Conservation (phyloP, 2,113 vertebrate genomes). For the Pterophyllum scalare region DNA sequence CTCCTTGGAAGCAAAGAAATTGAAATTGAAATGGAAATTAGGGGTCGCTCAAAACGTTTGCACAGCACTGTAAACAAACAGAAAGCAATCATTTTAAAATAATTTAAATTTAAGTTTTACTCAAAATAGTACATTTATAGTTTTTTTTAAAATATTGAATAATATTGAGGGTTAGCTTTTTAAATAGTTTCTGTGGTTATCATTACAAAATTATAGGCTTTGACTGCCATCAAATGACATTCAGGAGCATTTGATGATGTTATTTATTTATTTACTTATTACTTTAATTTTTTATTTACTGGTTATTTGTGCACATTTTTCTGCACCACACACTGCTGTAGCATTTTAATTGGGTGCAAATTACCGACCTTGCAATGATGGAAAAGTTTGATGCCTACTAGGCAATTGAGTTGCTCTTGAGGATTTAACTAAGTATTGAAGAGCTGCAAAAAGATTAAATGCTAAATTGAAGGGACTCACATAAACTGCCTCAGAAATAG, state of each 20-base stretch:
- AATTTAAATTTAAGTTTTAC: too few relatives aligned
- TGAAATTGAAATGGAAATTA: neutral
- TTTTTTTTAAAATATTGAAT: too few relatives aligned
- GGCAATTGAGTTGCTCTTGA: neutral
- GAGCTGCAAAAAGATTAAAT: constrained; percentile 17
- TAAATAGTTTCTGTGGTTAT: neutral
- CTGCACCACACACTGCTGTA: neutral
- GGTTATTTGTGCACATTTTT: too few relatives aligned
- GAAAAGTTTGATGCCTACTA: constrained; percentile 22
- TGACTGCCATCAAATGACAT: neutral
- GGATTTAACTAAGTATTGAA: constrained; percentile 12
- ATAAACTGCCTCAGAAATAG: constrained; percentile 21
- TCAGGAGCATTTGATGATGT: neutral
- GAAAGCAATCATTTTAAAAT: neutral
- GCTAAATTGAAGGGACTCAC: constrained; percentile 9
- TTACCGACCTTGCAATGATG: constrained; percentile 22
- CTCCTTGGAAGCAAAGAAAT: neutral
- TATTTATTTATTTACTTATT: neutral
- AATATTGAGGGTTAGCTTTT: neutral
- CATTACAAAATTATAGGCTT: neutral
- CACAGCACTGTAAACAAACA: neutral
- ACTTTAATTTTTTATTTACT: too few relatives aligned
- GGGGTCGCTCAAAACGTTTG: neutral
- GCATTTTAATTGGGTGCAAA: constrained; percentile 29
- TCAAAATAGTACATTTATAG: too few relatives aligned